Evolutionary conservation across 2,888 invertebrate species (phyloP), one percentile per base, ranked within the genome.

Genomic region (Drosophila kanekoi): DNA sequence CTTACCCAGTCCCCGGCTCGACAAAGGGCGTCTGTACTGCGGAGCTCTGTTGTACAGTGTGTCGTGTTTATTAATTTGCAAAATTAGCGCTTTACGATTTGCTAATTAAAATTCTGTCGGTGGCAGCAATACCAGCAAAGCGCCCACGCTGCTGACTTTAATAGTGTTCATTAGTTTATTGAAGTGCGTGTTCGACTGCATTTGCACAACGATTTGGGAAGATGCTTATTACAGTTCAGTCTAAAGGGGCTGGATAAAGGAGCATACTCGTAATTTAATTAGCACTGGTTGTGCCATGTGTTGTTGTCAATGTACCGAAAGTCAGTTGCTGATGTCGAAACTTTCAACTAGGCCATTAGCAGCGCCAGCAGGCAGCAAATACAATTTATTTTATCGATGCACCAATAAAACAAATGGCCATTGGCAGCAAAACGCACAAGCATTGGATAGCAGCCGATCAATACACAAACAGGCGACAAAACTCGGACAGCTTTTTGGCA

Each of bases 51-150:
- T 63, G 51, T 47, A 60, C 13, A 28, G 57, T 51, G 53, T 62
- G 56, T 45, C 58, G 61, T 77, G 62, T 65, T 89, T 79, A 81
- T 85, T 89, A 89, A 87, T 89, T 85, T 89, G 89, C 86, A 72
- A 89, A 89, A 89, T 89, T 85, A 72, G 87, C 71, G 71, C 66
- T 87, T 71, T 76, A 77, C 81, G 87, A 82, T 87, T 84, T 70
- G 77, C 79, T 84, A 89, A 84, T 84, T 89, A 89, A 84, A 84
- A 79, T 84, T 87, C 81, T 83, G 87, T 52, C 56, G 69, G 44
- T 72, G 67, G 23, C 66, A 40, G 54, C 47, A 8, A 47, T 48
- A 51, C 20, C 20, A 20, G 20, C 20, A 4, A 20, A n/a, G 1
- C 4, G 4, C 14, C 28, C 2, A 40, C 40, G 33, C 35, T 41